Percentiles rank a stretch among this genome's conserved stretches.
Conservation (phyloP, 1,140 invertebrate genomes). For the Centruroides sculpturatus region DNA sequence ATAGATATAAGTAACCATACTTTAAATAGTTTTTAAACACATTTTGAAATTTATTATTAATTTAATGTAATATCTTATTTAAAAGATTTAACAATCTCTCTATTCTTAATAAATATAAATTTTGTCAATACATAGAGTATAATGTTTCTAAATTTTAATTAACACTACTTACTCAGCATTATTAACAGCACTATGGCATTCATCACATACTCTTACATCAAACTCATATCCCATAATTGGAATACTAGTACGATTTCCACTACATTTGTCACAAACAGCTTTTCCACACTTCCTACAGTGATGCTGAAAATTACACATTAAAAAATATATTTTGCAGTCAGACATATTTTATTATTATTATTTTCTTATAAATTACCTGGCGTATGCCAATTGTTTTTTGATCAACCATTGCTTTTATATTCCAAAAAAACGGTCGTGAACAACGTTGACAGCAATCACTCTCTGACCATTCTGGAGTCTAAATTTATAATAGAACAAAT, state of each 20-base stretch:
- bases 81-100: too few species aligned
- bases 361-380: conserved; percentile 44
- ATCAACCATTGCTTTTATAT: conserved; percentile 94
- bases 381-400: conserved; percentile 76
- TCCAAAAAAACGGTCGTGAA: conserved; percentile 94
- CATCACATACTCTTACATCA: conserved; percentile 87
- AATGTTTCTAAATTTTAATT: background rate
- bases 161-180: conserved; percentile 46
- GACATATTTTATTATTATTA: too few species aligned
- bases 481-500: conserved; percentile 5
- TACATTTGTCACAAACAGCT: conserved; percentile 85
- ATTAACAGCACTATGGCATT: conserved; percentile 66
- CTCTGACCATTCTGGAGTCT: conserved; percentile 87
- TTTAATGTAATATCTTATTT: too few species aligned
- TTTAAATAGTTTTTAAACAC: too few species aligned
- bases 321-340: too few species aligned
- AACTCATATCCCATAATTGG: conserved; percentile 97
- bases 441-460: conserved; percentile 87
- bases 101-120: too few species aligned
- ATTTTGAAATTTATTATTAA: too few species aligned
- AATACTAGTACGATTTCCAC: conserved; percentile 68
- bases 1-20: too few species aligned
- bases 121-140: too few species aligned
- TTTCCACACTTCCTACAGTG: conserved; percentile 54
- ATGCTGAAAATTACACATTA: conserved; percentile 15